Evolutionary conservation across 2,797 vertebrate species (phyloP), one percentile per base, ranked within the genome.

Genomic region (Sciurus carolinensis): DNA sequence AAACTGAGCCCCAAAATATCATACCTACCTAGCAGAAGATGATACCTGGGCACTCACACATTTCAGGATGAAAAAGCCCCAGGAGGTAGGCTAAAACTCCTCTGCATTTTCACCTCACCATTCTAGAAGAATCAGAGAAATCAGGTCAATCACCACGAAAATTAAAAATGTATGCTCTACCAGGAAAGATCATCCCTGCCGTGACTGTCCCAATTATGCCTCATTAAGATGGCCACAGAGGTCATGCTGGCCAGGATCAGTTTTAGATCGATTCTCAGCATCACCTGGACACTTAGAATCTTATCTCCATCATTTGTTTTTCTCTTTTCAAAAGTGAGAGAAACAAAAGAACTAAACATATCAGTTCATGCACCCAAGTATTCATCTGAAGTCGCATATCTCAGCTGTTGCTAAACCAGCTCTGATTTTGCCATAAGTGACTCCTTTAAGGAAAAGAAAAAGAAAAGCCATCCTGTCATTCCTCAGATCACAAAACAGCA

Each of bases 221-320:
- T 18, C 12, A 57, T 62, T 87, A 93, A 79, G 57, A 84, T n/a
- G 33, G 42, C 36, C 17, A 36, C 6, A 18, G 24, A 89, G n/a
- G 26, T 82, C 82, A 95, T 20, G 26, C 30, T 33, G 30, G 15
- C 69, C 59, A 87, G 30, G 18, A 67, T 80, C 90, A 42, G 67
- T 80, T 87, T 94, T 3, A 88, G 76, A 94, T 84, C 81, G 54
- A 28, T 77, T 77, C 85, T 87, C 88, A 89, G 3, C n/a, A 36
- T 33, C 62, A 75, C 59, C 39, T 89, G 42, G 18, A 42, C 50
- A 85, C 52, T 77, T 67, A 6, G 18, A 22, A 87, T 10, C 22
- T 73, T 75, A 39, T 14, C 67, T n/a, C 18, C 93, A 26, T 39
- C 76, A 67, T 22, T 62, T 90, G 87, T 82, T 36, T 39, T 84